phyloP scores from a whole-genome alignment of 2,113 vertebrate species.

The Falcunculus frontatus region DNA sequence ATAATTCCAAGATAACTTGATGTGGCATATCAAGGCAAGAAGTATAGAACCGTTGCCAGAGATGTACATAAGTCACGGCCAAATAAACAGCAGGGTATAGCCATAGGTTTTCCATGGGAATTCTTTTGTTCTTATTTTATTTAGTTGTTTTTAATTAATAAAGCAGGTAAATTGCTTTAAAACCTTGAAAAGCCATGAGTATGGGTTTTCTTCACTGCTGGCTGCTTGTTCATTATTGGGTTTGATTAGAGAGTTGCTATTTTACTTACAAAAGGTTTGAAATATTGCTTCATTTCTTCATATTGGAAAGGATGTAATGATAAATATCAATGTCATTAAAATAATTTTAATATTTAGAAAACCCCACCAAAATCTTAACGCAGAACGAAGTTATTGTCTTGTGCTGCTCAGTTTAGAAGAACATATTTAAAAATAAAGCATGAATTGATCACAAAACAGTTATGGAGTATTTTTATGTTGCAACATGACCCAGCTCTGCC shows the following conservation, averaged over 20 bases:
- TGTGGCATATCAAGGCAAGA: constrained; percentile 13
- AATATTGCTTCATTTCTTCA: background rate
- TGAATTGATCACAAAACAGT: background rate
- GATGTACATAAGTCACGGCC: background rate
- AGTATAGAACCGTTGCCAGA: background rate
- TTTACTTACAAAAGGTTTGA: background rate
- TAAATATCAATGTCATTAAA: background rate
- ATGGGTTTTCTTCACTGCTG: background rate
- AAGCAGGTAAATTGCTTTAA: background rate
- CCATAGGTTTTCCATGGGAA: background rate
- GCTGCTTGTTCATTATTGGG: background rate
- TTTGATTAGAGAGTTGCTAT: background rate
- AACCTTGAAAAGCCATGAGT: background rate
- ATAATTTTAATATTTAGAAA: background rate
- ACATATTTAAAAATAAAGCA: background rate
- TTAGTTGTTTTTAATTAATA: background rate
- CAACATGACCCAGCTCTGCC: background rate
- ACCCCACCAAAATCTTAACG: background rate
- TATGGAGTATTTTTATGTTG: background rate
- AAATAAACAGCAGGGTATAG: background rate
- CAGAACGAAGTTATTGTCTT: background rate
- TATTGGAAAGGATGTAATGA: background rate
- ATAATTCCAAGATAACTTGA: constrained; percentile 39
- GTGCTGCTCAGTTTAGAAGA: background rate
- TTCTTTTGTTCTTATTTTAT: background rate